These are phyloP conservation scores for Tychaedon coryphoeus DNA, from an alignment of 2,113 vertebrate genomes.

Conservation along the genomic window DNA sequence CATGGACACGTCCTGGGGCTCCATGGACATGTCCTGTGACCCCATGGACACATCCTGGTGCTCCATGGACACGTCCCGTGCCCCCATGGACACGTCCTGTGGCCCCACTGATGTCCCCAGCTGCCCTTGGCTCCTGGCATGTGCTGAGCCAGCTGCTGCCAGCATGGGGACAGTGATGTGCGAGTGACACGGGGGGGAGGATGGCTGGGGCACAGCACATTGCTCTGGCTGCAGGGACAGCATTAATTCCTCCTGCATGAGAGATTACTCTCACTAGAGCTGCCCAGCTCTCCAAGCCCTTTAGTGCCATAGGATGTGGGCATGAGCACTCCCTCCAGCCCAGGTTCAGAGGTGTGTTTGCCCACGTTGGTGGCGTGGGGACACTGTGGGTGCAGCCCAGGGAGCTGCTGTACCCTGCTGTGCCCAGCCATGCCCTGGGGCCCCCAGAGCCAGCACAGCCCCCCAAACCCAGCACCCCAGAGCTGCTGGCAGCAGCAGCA, in stretches of 20 bases:
- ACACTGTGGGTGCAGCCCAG: not conserved
- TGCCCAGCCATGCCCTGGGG: rapidly evolving
- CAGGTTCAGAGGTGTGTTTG: rapidly evolving
- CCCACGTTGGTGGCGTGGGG: rapidly evolving
- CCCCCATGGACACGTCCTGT: no score
- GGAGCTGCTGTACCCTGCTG: not conserved
- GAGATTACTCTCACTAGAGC: not conserved
- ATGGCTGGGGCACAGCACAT: not conserved
- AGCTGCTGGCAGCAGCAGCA: not conserved
- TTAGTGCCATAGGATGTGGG: not conserved
- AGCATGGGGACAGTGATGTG: not conserved
- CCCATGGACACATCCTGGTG: no score
- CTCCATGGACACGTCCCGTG: no score
- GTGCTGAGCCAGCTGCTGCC: not conserved
- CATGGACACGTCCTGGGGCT: no score
- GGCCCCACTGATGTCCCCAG: not conserved
- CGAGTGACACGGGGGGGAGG: not conserved
- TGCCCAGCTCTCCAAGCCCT: not conserved
- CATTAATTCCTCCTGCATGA: not conserved
- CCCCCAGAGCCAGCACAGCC: not conserved
- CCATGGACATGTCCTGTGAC: no score
- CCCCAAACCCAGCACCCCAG: rapidly evolving
- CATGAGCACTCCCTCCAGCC: not conserved
- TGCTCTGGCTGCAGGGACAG: not conserved
- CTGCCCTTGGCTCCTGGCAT: not conserved